Evolutionary conservation across 2,113 vertebrate species (phyloP).

Genomic region (Ochotona princeps): DNA sequence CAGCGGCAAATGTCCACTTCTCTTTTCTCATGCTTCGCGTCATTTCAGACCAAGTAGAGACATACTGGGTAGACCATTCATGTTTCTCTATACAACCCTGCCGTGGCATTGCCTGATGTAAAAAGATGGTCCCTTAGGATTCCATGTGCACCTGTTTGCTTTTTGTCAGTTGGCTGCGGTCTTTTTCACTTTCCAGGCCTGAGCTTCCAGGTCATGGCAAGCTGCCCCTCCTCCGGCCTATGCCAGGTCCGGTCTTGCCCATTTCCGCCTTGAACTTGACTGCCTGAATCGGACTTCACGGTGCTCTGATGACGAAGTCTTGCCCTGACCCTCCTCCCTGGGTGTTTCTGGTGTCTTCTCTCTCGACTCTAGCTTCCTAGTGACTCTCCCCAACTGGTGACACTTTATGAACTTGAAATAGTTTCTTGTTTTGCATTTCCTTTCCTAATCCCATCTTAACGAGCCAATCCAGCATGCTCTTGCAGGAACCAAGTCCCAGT

Average conservation of each 20-base stretch:
- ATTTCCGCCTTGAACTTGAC: neutral
- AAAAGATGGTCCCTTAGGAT: neutral
- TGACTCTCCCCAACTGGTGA: neutral
- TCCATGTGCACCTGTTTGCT: neutral
- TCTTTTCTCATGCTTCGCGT: neutral
- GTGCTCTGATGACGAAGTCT: neutral
- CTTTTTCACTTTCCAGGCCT: neutral
- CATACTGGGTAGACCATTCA: neutral
- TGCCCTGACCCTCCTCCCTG: neutral
- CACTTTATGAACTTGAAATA: slow-evolving; percentile 26
- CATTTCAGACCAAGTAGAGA: neutral
- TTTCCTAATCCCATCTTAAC: neutral
- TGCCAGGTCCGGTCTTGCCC: neutral
- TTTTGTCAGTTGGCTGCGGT: neutral
- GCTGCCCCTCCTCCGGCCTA: neutral
- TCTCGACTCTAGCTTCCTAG: neutral
- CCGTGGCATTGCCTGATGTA: neutral
- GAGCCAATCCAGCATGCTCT: neutral
- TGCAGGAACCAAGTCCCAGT: neutral
- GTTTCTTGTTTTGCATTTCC: neutral
- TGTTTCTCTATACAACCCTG: slow-evolving; percentile 5
- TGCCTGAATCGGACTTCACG: neutral
- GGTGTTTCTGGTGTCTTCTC: neutral
- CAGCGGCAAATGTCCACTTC: no score
- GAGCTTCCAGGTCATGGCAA: neutral